Evolutionary conservation across 1,140 invertebrate genomes (phyloP), one percentile per base, ranked within the genome.

Genomic region (Diprion similis): DNA sequence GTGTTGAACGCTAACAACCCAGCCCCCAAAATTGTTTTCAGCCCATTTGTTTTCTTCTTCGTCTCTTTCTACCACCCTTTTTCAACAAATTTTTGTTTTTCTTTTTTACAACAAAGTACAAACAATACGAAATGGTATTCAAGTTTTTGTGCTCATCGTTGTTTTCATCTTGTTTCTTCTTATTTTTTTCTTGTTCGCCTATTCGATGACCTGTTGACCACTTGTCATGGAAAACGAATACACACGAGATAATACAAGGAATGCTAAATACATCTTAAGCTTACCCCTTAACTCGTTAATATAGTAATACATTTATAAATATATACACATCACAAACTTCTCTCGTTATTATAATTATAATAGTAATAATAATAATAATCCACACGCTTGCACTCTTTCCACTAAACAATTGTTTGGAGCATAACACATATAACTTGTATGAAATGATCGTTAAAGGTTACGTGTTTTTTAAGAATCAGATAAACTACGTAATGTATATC

Each of bases 41-140:
- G 51, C 11, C 24, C 24, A 15, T 59, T 59, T 59, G 11, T 59
- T 59, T 59, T 17, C n/a, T 59, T 1, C 51, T 59, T 59, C 8
- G 11, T 59, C n/a, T 9, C n/a, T 59, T 59, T 59, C 3, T 6
- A 59, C n/a, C 51, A 59, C 51, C 51, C 51, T 37, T 37, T 37
- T 37, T 37, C 24, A 37, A 66, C 68, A 64, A 17, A 59, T 72
- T 59, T 75, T 74, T 59, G 19, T 70, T 67, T 73, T 45, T 69
- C 48, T 46, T 73, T 76, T 78, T 74, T 37, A 37, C 24, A 37
- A 74, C 78, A 82, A 80, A 80, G 81, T 85, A 83, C 77, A 81
- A 84, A 84, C 75, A 24, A 78, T 83, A 85, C 73, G 78, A 82
- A 80, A 79, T 79, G 13, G n/a, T 17, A 59, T 17, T 15, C 11